A percentile compares a stretch with the other conserved stretches of the same genome.
Evolutionary conservation across 2,113 vertebrate genomes (phyloP).

Genomic region (Murina feae): DNA sequence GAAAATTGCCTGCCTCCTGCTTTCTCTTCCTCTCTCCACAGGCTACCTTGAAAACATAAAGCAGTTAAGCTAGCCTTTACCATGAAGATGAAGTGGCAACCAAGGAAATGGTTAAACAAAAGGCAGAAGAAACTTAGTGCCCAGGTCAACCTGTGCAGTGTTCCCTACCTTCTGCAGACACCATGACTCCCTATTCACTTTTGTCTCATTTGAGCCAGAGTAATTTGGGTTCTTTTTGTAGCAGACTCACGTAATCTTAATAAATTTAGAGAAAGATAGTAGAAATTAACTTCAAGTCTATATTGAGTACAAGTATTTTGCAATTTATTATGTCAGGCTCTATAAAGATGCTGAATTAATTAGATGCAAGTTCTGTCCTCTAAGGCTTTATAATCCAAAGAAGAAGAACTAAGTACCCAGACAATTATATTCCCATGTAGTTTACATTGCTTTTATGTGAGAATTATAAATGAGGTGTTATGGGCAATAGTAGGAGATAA

Average conservation of each 20-base stretch:
- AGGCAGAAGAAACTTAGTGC: background rate
- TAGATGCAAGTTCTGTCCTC: background rate
- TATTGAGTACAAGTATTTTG: background rate
- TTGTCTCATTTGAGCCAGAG: background rate
- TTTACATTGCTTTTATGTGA: background rate
- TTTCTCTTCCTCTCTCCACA: background rate
- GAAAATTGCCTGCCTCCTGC: background rate
- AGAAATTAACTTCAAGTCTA: background rate
- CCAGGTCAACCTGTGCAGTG: background rate
- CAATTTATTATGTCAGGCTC: background rate
- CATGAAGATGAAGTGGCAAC: background rate
- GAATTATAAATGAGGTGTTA: background rate
- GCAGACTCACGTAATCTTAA: background rate
- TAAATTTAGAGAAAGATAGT: background rate
- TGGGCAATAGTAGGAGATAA: background rate
- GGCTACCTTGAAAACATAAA: background rate
- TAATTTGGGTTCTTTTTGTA: background rate
- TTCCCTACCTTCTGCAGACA: fast-evolving
- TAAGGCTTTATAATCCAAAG: slow-evolving; percentile 21
- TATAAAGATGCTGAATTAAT: background rate
- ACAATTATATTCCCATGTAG: background rate
- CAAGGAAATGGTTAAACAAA: background rate
- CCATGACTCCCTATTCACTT: background rate
- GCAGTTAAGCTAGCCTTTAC: background rate
- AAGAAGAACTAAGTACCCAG: background rate